Conservation (phyloP, 2,888 invertebrate species). For the Didymodactylos carnosus region DNA sequence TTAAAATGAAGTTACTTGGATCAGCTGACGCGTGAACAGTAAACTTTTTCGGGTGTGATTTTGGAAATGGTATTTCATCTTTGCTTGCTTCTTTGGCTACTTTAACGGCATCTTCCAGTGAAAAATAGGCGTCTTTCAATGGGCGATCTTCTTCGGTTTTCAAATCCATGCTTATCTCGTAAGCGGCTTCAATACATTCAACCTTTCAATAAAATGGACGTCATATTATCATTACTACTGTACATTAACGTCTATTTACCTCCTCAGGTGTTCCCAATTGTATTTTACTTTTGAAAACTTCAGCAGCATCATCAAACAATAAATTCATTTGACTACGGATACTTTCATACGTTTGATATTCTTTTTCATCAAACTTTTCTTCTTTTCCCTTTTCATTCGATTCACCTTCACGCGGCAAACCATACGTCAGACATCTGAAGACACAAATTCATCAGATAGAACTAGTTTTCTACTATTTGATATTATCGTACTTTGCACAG, state of each 20-base stretch:
- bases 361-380: background rate
- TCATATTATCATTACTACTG: background rate
- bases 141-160: background rate
- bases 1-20: background rate
- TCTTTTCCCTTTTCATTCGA: background rate
- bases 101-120: background rate
- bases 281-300: background rate
- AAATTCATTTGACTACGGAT: background rate
- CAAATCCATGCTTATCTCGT: background rate
- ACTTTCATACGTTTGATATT: background rate
- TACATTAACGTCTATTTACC: background rate
- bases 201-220: background rate
- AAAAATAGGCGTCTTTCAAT: background rate
- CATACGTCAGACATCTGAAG: background rate
- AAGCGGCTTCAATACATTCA: background rate
- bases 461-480: background rate
- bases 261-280: background rate
- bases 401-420: background rate
- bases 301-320: background rate
- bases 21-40: background rate
- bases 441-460: no score
- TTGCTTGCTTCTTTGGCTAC: background rate
- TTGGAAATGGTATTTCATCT: background rate
- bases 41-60: background rate
- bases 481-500: background rate